Base-by-base conservation (phyloP, 1,140 invertebrate genomes). In the Eubasilissa regina region DNA sequence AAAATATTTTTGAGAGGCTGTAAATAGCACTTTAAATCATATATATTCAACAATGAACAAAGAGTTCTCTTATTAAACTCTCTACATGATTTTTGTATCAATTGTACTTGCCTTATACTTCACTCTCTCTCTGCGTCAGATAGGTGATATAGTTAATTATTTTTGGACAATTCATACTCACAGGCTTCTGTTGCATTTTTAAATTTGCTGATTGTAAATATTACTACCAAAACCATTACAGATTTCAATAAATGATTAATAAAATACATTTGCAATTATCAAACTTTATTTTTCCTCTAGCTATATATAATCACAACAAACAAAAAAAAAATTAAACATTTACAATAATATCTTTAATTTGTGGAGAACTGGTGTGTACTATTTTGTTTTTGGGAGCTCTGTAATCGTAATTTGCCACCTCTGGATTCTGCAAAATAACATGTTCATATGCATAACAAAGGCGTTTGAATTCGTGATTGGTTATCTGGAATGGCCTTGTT, bases 381-480 rank as follows among this genome's bases (percentile, higher is more conserved):
- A 12, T 15, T 8, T 3, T 62, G 21, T 84, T 87, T 81, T 90
- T 91, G 8, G 90, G 90, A n/a, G 89, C 90, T 84, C 93, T 90
- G 83, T 91, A 92, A 84, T 97, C 90, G 87, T 95, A 97, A 15
- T 88, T 84, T 44, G 87, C 87, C 78, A 97, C 87, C 79, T 93
- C 90, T n/a, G 95, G 94, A 87, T 95, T 88, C 81, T 92, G 88
- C 66, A 92, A 87, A 75, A 94, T 91, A 35, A 97, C 91, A 78
- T 92, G 89, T 78, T 91, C 89, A 84, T 98, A 99, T 4, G 93
- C 93, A 81, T 93, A 89, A 81, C 94, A 94, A 13, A 99, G 84
- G 80, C 93, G 90, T 12, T 92, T 89, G 85, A 97, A 94, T 84
- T 99, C 96, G 73, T 93, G 92, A 72, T 97, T 93, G 0, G 92